These are phyloP conservation scores for Rhabdophis nuchalis DNA, from an alignment of 2,797 vertebrate genomes.

Conservation along the genomic window DNA sequence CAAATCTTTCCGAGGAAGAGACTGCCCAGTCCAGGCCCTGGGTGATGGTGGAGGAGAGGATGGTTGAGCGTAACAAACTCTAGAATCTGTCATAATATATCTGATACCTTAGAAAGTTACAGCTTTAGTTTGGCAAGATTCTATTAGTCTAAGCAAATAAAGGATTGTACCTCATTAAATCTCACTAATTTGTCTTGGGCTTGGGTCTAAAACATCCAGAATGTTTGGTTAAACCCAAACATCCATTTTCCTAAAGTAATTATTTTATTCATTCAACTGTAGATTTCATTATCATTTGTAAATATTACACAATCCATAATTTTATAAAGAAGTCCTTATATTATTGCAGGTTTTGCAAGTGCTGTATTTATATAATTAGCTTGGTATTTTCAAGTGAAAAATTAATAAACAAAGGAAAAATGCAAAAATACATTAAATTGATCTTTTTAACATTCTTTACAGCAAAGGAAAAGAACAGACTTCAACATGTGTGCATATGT, in stretches of 20 bases:
- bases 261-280: background rate
- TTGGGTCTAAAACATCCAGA: background rate
- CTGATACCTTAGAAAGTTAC: background rate
- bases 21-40: background rate
- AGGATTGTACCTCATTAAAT: background rate
- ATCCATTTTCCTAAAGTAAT: background rate
- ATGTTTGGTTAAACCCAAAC: background rate
- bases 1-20: background rate
- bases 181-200: background rate
- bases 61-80: background rate
- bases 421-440: background rate
- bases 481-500: background rate
- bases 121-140: background rate
- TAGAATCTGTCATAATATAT: background rate
- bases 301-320: background rate
- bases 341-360: background rate
- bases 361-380: background rate
- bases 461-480: background rate
- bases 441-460: background rate
- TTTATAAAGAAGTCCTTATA: background rate
- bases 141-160: background rate
- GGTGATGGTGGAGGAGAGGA: accelerated
- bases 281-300: conserved; percentile 3
- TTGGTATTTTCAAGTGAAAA: background rate
- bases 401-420: background rate